These are phyloP conservation scores for Phallusia fumigata DNA, from an alignment of 23 tunicate species.

Conservation along the genomic window DNA sequence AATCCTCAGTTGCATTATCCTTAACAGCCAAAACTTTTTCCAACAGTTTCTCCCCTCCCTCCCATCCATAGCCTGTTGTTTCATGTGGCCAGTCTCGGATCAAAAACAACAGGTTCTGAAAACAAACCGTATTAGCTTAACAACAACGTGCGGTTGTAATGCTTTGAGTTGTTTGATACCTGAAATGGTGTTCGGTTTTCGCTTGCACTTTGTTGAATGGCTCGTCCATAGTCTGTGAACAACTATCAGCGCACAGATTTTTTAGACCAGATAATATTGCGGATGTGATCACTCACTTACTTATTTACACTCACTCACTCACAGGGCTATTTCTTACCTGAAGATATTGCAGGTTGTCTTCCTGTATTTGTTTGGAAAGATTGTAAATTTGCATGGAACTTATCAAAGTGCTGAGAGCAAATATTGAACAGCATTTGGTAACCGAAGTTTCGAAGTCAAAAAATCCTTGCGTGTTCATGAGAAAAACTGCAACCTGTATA, in stretches of 20 bases:
- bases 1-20: neutral
- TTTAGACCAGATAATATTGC: too few relatives aligned
- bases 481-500: constrained; percentile 45
- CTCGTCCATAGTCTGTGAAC: too few relatives aligned
- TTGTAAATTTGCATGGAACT: constrained; percentile 72
- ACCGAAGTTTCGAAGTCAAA: constrained; percentile 41
- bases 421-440: constrained; percentile 28
- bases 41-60: neutral
- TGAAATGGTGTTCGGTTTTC: neutral
- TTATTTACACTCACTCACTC: too few relatives aligned
- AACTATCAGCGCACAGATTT: neutral
- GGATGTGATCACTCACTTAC: too few relatives aligned
- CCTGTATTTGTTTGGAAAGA: too few relatives aligned
- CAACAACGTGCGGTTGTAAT: neutral
- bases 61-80: neutral
- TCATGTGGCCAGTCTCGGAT: neutral
- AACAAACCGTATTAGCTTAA: neutral
- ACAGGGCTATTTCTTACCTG: constrained; percentile 31
- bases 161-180: neutral
- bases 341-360: too few relatives aligned
- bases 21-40: neutral
- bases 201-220: neutral
- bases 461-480: constrained; percentile 79
- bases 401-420: too few relatives aligned
- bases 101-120: neutral